Percentiles rank a stretch among this genome's conserved stretches.
phyloP scores from a whole-genome alignment of 2,888 invertebrate species.

The Pimpla rufipes region DNA sequence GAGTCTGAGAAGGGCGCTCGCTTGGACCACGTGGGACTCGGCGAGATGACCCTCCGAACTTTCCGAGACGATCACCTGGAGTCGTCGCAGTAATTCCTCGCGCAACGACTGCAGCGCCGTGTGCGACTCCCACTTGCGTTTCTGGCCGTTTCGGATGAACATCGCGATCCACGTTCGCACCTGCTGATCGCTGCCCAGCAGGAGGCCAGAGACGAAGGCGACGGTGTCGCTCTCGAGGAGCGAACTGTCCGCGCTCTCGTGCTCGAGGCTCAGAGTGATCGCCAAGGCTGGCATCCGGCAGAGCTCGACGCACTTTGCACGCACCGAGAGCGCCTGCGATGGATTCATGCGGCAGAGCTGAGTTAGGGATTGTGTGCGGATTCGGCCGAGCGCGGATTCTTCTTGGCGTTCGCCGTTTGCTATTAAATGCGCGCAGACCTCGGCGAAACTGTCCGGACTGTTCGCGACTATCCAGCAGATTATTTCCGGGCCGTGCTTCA shows the following conservation, averaged over 20 bases:
- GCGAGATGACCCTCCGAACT: conserved; percentile 88
- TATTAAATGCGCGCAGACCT: conserved; percentile 95
- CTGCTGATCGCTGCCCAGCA: conserved; percentile 95
- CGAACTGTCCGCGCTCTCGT: conserved; percentile 83
- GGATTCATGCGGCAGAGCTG: conserved; percentile 96
- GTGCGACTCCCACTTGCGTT: conserved; percentile 92
- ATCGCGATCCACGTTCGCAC: conserved; percentile 97
- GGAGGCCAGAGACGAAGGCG: conserved; percentile 94
- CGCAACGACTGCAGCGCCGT: conserved; percentile 90
- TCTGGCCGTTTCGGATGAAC: conserved; percentile 95
- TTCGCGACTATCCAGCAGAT: conserved; percentile 97
- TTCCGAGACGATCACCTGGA: conserved; percentile 89
- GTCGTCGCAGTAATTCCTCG: conserved; percentile 91
- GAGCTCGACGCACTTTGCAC: conserved; percentile 95
- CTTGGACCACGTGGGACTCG: conserved; percentile 92
- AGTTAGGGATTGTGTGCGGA: conserved; percentile 91
- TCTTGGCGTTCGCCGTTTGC: conserved; percentile 95
- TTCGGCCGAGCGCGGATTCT: conserved; percentile 92
- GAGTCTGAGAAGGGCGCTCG: conserved; percentile 94
- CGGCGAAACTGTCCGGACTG: conserved; percentile 96
- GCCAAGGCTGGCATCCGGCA: conserved; percentile 96
- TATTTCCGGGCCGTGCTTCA: conserved; percentile 95
- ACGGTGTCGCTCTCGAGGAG: conserved; percentile 87
- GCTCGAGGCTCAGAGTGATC: conserved; percentile 92
- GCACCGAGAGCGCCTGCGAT: conserved; percentile 92